phyloP scores from a whole-genome alignment of 2,888 invertebrate genomes.

The Scelioninae gen. 2 region DNA sequence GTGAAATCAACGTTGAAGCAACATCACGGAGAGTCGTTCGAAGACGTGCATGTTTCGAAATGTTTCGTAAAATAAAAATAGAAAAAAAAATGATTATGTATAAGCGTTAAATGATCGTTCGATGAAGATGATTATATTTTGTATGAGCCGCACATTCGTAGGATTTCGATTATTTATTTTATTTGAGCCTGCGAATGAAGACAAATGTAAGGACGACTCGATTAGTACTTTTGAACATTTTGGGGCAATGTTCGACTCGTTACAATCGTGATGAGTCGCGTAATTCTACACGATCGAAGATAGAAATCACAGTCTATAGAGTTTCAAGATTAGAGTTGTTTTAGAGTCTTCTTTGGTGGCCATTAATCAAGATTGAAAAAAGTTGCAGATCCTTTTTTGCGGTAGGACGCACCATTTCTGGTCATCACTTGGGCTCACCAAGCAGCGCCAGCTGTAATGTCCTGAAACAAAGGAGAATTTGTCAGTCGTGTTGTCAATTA shows the following conservation, averaged over 20 bases:
- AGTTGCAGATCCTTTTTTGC: constrained; percentile 42
- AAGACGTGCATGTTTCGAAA: constrained; percentile 20
- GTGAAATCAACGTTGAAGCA: constrained; percentile 16
- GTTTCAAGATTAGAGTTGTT: constrained; percentile 26
- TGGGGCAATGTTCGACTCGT: constrained; percentile 8
- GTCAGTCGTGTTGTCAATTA: no score
- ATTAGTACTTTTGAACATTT: no score
- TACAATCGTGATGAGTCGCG: not conserved
- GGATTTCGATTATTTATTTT: constrained; percentile 19
- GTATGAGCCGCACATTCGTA: no score
- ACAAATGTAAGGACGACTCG: constrained; percentile 1
- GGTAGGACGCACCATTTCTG: constrained; percentile 70
- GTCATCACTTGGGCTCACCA: constrained; percentile 71
- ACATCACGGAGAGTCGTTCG: constrained; percentile 37
- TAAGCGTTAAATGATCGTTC: constrained; percentile 25
- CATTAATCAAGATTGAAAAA: constrained; percentile 52
- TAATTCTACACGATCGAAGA: constrained; percentile 22
- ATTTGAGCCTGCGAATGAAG: not conserved
- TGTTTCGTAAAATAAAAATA: constrained; percentile 22
- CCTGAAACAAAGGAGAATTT: constrained; percentile 65
- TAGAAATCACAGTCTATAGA: constrained; percentile 53
- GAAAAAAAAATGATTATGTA: constrained; percentile 5
- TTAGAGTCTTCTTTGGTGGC: constrained; percentile 29
- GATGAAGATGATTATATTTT: constrained; percentile 24
- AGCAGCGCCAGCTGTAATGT: constrained; percentile 72